Evolutionary conservation across 2,888 invertebrate species (phyloP).

Genomic region (Sarcophaga caerulescens): DNA sequence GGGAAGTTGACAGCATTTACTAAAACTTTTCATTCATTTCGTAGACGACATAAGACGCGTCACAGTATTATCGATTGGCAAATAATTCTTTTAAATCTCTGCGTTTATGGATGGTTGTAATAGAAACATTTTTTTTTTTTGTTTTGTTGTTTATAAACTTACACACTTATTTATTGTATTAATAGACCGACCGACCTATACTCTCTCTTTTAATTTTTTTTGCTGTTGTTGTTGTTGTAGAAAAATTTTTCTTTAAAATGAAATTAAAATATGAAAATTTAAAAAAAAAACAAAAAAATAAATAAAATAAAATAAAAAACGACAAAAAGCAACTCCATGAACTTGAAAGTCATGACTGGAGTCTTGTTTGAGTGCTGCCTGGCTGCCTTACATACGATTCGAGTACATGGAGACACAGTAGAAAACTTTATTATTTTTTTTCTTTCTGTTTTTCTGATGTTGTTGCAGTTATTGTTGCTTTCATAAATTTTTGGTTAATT

Average conservation of each 20-base stretch:
- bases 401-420: background rate
- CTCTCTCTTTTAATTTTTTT: background rate
- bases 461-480: conserved; percentile 25
- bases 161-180: no score
- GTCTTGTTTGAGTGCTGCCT: conserved; percentile 27
- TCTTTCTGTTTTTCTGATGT: conserved; percentile 1
- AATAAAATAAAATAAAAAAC: no score
- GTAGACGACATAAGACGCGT: no score
- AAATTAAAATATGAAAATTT: background rate
- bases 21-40: no score
- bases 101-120: no score
- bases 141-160: no score
- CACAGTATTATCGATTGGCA: no score
- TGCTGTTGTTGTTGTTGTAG: background rate
- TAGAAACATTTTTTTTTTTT: no score
- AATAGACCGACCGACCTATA: background rate
- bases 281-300: background rate
- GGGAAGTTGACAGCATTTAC: no score
- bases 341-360: conserved; percentile 52
- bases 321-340: conserved; percentile 30
- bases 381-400: background rate
- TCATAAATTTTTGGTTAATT: conserved; percentile 36
- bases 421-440: conserved; percentile 14
- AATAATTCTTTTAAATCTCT: no score
- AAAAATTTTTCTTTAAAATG: background rate